Conservation (phyloP, 2,797 vertebrate species). For the Chrosomus eos region DNA sequence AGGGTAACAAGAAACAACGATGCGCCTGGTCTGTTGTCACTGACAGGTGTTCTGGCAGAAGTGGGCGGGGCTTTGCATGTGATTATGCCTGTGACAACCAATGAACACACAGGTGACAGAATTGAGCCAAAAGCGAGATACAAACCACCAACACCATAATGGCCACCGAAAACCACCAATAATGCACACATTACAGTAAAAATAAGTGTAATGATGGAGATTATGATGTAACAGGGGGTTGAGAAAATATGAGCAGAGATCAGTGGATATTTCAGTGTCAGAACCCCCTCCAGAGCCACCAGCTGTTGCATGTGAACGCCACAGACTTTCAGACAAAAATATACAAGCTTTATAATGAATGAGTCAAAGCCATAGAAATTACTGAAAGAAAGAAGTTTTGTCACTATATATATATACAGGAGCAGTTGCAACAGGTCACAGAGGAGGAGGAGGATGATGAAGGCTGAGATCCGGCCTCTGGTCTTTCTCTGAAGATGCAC, state of each 20-base stretch:
- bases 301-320: conserved; percentile 10
- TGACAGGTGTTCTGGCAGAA: background rate
- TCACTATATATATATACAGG: background rate
- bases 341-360: fast-evolving
- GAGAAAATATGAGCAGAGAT: conserved; percentile 4
- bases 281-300: conserved; percentile 28
- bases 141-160: background rate
- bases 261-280: background rate
- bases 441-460: background rate
- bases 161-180: fast-evolving
- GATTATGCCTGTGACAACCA: background rate
- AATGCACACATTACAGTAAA: background rate
- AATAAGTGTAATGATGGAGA: background rate
- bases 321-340: background rate
- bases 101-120: background rate
- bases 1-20: background rate
- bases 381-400: background rate
- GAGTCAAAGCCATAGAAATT: background rate
- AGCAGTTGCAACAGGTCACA: conserved; percentile 20
- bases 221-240: background rate
- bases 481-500: background rate
- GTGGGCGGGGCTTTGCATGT: background rate
- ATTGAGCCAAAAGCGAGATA: background rate
- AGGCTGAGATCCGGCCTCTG: conserved; percentile 1
- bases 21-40: background rate